phyloP scores from a whole-genome alignment of 2,113 vertebrate genomes.

The Triplophysa siluroides region DNA sequence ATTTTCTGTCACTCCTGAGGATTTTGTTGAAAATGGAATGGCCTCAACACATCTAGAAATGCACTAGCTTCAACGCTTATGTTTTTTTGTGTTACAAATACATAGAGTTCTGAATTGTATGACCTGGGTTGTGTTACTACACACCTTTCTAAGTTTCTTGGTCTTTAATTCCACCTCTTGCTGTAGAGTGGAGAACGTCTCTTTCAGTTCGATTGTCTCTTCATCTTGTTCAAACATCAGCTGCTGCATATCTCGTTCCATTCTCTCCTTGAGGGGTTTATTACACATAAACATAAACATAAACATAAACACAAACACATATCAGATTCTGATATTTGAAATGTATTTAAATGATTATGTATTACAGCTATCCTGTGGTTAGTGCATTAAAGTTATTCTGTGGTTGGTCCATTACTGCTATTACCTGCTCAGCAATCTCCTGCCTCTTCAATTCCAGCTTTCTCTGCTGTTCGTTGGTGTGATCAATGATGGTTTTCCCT shows the following conservation, averaged over 20 bases:
- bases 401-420: neutral
- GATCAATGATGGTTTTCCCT: constrained; percentile 93
- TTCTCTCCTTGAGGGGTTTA: constrained; percentile 78
- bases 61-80: neutral
- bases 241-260: constrained; percentile 91
- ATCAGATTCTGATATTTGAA: neutral
- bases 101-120: neutral
- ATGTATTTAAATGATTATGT: neutral
- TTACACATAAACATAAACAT: neutral
- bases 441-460: constrained; percentile 92
- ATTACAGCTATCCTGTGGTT: neutral
- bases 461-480: constrained; percentile 96
- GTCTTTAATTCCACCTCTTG: constrained; percentile 97
- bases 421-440: constrained; percentile 92
- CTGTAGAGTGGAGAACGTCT: constrained; percentile 90
- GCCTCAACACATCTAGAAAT: no score
- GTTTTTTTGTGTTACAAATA: neutral
- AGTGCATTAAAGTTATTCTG: neutral
- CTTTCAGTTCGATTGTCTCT: constrained; percentile 91
- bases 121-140: neutral
- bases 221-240: constrained; percentile 89
- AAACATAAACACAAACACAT: neutral
- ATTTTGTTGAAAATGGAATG: no score
- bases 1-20: no score
- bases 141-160: constrained; percentile 93